Evolutionary conservation across 1,140 invertebrate species (phyloP), one percentile per base, ranked within the genome.

Genomic region (Penaeus indicus): DNA sequence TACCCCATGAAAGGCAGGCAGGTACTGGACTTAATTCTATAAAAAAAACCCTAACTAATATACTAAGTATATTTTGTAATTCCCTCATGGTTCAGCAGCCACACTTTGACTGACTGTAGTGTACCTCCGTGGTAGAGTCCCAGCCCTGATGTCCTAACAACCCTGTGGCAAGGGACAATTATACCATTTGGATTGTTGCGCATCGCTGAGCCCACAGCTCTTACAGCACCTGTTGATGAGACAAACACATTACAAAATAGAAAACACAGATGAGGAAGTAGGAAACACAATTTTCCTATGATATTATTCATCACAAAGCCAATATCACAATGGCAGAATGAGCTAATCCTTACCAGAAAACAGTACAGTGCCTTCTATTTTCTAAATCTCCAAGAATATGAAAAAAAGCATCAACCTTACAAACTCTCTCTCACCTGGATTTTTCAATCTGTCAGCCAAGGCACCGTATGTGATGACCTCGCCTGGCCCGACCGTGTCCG

Each of bases 131-230:
- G 81, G 27, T 88, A 88, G n/a, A 88, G 42, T 16, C 87, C 87
- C 69, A 88, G 60, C 38, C 82, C 81, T 27, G 61, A 64, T 27
- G 87, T 79, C 11, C 87, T 80, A 27, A 88, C 81, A 63, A 88
- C 87, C 78, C 87, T 61, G 61, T 88, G 87, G 62, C 87, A 88
- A 5, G 87, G 87, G 18, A 88, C 87, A 67, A 88, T 88, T 32
- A 88, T 75, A 1, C 81, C 82, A 42, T 63, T 77, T 11, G 81
- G 87, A 27, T 88, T 88, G 81, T 88, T 84, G 61, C 87, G 80
- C 87, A 88, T 88, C 21, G 87, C 87, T 25, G 87, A 88, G 18
- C 87, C 87, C 61, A 88, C 87, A 84, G 87, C 87, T 25, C 87
- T 83, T 61, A 79, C 87, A 25, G 87, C 87, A 32, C 87, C 87